These are phyloP conservation scores for Sebastes paucispinis DNA, from an alignment of 2,797 vertebrate genomes.

Conservation along the genomic window DNA sequence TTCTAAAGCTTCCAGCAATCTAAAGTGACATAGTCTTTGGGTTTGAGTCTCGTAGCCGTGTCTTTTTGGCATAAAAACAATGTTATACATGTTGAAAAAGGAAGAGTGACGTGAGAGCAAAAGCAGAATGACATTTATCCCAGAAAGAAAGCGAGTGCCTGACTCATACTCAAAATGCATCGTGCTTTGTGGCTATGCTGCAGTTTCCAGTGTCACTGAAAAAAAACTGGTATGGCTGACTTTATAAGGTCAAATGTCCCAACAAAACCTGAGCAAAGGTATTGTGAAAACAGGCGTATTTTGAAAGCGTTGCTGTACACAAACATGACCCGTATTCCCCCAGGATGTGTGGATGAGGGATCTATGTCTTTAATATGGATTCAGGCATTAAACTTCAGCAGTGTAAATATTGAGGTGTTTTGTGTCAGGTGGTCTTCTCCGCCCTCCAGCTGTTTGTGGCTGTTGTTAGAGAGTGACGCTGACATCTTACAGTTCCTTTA, in stretches of 20 bases:
- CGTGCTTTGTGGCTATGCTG: conserved; percentile 9
- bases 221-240: background rate
- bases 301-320: conserved; percentile 29
- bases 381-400: background rate
- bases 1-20: background rate
- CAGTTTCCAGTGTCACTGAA: conserved; percentile 3
- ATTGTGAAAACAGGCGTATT: conserved; percentile 47
- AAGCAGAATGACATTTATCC: conserved; percentile 14
- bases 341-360: conserved; percentile 14
- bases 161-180: conserved; percentile 29
- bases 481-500: background rate
- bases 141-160: conserved; percentile 6
- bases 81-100: background rate
- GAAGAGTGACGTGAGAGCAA: background rate
- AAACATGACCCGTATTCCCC: conserved; percentile 35
- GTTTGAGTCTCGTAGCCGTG: background rate
- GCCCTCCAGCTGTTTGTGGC: conserved; percentile 4
- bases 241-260: conserved; percentile 30
- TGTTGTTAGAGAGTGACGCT: background rate
- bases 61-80: background rate
- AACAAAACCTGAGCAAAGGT: conserved; percentile 24
- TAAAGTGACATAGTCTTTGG: background rate
- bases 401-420: conserved; percentile 43
- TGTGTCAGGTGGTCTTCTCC: conserved; percentile 23
- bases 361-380: background rate